Evolutionary conservation across 2,797 vertebrate genomes (phyloP).

Genomic region (Myoxocephalus aenaeus): DNA sequence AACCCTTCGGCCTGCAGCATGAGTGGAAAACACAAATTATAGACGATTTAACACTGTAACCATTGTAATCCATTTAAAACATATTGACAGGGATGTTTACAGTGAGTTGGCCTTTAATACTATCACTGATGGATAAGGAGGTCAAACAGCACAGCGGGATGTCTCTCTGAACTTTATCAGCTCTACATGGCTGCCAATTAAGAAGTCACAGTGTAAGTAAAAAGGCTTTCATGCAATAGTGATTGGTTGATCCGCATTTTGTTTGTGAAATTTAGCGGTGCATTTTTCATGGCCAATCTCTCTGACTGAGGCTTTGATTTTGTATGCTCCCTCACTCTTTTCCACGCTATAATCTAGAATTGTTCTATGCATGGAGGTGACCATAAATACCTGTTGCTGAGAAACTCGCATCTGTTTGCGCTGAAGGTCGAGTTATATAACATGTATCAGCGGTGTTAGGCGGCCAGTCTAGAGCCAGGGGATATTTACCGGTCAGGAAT

Average conservation of each 20-base stretch:
- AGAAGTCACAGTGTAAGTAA: constrained; percentile 2
- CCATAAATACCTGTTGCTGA: constrained; percentile 51
- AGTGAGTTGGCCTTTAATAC: constrained; percentile 5
- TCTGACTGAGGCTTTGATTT: background rate
- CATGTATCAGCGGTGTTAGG: background rate
- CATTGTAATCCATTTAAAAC: background rate
- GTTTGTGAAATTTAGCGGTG: constrained; percentile 6
- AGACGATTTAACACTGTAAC: background rate
- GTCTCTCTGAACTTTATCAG: constrained; percentile 42
- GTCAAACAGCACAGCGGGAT: constrained; percentile 21
- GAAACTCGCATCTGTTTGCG: constrained; percentile 28
- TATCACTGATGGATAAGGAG: constrained; percentile 26
- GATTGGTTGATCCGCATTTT: constrained; percentile 18
- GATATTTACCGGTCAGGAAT: constrained; percentile 49
- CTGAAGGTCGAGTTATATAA: constrained; percentile 59
- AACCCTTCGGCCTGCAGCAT: no score
- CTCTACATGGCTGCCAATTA: constrained; percentile 38
- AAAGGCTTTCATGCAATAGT: constrained; percentile 27
- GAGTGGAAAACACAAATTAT: background rate
- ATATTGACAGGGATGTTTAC: background rate
- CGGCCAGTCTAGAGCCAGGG: constrained; percentile 38
- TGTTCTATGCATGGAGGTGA: constrained; percentile 30
- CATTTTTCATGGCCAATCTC: constrained; percentile 12
- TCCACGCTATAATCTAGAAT: constrained; percentile 13
- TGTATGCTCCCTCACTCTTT: constrained; percentile 4